phyloP scores from a whole-genome alignment of 2,797 vertebrate species.

The Sarcophilus harrisii region DNA sequence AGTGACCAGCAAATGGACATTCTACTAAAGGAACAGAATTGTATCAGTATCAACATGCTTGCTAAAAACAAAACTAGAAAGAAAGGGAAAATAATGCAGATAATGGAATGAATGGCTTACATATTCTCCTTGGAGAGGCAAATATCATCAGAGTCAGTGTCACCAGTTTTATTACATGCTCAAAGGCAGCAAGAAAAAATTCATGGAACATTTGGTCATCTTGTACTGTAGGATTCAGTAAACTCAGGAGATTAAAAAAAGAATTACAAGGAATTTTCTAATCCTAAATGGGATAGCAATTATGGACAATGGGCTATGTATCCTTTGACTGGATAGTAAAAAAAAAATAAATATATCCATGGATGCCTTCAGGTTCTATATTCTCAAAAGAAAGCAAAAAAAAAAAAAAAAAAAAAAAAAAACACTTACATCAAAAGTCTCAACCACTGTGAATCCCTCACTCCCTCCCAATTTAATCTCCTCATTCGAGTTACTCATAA shows the following conservation, averaged over 20 bases:
- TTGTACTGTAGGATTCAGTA: not conserved
- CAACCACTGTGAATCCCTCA: slow-evolving; percentile 12
- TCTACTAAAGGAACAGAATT: not conserved
- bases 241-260: not conserved
- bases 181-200: no score
- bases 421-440: slow-evolving; percentile 13
- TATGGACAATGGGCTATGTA: not conserved
- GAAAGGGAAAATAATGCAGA: not conserved
- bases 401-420: slow-evolving; percentile 15
- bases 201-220: no score
- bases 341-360: not conserved
- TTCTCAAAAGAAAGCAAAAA: not conserved
- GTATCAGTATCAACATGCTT: not conserved
- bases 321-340: not conserved
- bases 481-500: slow-evolving; percentile 28
- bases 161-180: not conserved
- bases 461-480: slow-evolving; percentile 10
- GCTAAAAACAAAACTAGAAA: not conserved
- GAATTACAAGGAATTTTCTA: not conserved
- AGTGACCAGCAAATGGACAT: not conserved
- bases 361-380: not conserved
- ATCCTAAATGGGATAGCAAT: not conserved
- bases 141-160: not conserved
- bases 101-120: not conserved
- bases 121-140: not conserved